phyloP scores from a whole-genome alignment of 2,888 invertebrate genomes.

The Lamproptera curius region DNA sequence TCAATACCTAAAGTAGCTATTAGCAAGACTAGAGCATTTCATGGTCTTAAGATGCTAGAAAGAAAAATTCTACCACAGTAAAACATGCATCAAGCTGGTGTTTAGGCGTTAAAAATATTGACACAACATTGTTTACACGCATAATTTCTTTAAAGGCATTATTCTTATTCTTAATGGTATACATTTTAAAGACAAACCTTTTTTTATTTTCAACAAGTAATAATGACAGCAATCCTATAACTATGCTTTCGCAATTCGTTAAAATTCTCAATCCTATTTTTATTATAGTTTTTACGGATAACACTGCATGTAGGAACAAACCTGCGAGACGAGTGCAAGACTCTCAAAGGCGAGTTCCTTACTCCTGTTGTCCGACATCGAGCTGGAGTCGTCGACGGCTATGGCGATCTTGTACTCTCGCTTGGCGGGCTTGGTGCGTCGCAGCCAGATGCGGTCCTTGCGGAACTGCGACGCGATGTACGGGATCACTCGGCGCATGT shows the following conservation, averaged over 20 bases:
- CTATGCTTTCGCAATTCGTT: too few relatives aligned
- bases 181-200: too few relatives aligned
- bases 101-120: too few relatives aligned
- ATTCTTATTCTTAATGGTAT: too few relatives aligned
- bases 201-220: too few relatives aligned
- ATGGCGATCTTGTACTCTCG: slow-evolving; percentile 97
- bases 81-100: background rate
- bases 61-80: background rate
- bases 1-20: too few relatives aligned
- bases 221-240: too few relatives aligned
- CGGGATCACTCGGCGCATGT: slow-evolving; percentile 97
- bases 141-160: too few relatives aligned
- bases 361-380: slow-evolving; percentile 93
- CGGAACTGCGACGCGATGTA: slow-evolving; percentile 99
- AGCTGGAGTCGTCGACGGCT: slow-evolving; percentile 97
- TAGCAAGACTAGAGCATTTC: too few relatives aligned
- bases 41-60: too few relatives aligned
- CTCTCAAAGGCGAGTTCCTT: slow-evolving; percentile 97
- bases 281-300: too few relatives aligned
- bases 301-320: slow-evolving; percentile 30
- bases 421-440: slow-evolving; percentile 96
- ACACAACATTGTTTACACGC: background rate
- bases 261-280: too few relatives aligned
- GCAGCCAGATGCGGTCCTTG: slow-evolving; percentile 99
- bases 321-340: slow-evolving; percentile 90